A percentile compares a stretch with the other conserved stretches of the same genome.
Conservation (phyloP, 2,797 vertebrate genomes). For the Phrynocephalus forsythii region DNA sequence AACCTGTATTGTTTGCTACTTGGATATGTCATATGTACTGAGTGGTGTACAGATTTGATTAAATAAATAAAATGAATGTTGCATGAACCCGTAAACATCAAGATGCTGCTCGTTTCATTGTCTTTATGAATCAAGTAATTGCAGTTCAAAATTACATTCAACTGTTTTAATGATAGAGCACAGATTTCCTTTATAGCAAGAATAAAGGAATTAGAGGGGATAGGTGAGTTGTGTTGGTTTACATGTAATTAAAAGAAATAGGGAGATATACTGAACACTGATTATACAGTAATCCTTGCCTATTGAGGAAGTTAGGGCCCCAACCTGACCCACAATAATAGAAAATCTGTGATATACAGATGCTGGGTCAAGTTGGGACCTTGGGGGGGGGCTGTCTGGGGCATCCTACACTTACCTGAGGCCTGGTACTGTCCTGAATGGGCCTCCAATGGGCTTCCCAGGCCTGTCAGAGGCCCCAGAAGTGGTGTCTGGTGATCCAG, state of each 20-base stretch:
- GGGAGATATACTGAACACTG: no score
- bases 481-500: no score
- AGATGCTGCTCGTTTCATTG: not conserved
- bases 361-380: no score
- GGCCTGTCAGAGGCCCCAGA: no score
- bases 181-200: slow-evolving; percentile 7
- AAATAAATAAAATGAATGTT: not conserved
- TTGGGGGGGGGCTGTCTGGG: no score
- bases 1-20: not conserved
- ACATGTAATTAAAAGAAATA: not conserved
- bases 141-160: slow-evolving; percentile 1
- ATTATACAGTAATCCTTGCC: not conserved
- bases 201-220: not conserved
- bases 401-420: no score
- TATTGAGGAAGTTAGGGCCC: no score
- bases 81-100: not conserved
- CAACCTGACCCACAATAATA: no score
- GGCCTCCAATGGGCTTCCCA: no score
- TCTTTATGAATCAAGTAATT: not conserved
- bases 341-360: no score
- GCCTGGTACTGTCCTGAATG: no score
- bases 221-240: not conserved
- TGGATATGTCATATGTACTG: not conserved
- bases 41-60: not conserved
- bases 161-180: slow-evolving; percentile 9